These are phyloP conservation scores for Turnix velox DNA, from an alignment of 2,113 vertebrate species.

Conservation along the genomic window DNA sequence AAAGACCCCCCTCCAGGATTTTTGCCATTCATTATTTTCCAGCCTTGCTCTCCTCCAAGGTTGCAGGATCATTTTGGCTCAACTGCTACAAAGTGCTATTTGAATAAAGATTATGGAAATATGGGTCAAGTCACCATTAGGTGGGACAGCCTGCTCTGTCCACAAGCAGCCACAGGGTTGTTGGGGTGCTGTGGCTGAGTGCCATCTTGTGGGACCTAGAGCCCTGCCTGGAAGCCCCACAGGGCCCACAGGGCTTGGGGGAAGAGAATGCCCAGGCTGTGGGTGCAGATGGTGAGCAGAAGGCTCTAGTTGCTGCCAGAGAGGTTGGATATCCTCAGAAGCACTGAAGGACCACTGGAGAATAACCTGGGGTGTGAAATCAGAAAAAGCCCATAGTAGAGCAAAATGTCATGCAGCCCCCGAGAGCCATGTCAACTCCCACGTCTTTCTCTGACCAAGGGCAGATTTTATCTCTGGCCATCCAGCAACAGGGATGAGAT, in stretches of 20 bases:
- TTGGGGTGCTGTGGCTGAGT: background rate
- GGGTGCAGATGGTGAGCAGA: background rate
- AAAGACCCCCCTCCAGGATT: background rate
- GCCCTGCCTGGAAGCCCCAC: background rate
- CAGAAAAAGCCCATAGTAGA: background rate
- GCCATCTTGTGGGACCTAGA: background rate
- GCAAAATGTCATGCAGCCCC: background rate
- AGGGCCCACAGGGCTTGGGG: background rate
- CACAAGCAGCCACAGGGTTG: background rate
- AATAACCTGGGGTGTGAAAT: background rate
- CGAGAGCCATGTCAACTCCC: background rate
- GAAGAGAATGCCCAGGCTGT: background rate
- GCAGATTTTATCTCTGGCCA: background rate
- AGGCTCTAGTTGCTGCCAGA: background rate
- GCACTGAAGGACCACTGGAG: background rate
- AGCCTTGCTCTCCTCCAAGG: background rate
- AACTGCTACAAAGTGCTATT: background rate
- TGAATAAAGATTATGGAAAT: background rate
- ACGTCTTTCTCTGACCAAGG: background rate
- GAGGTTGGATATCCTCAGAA: background rate
- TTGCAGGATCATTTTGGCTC: background rate
- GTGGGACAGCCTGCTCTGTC: background rate
- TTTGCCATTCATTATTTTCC: background rate
- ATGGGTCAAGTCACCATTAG: rapidly evolving
- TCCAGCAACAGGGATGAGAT: background rate